Conservation (phyloP, 2,113 vertebrate species). For the Alexandromys fortis region DNA sequence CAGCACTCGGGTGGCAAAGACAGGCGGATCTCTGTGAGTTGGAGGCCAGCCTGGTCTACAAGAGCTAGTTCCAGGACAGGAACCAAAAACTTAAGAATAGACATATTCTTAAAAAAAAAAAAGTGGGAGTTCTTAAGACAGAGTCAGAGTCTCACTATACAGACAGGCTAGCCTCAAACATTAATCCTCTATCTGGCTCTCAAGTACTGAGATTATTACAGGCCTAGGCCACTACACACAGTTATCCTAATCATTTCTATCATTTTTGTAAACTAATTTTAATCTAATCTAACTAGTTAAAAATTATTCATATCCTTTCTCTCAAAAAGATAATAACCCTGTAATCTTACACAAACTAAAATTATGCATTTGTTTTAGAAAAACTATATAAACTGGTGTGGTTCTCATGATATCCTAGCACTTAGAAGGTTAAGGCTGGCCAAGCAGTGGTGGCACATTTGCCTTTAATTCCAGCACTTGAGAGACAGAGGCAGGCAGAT, state of each 20-base stretch:
- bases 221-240: background rate
- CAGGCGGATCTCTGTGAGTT: too few species aligned
- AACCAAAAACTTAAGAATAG: too few species aligned
- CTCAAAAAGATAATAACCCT: background rate
- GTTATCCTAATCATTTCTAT: background rate
- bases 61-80: too few species aligned
- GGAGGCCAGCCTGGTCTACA: too few species aligned
- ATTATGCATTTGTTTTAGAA: slow-evolving; percentile 11
- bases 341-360: background rate
- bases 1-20: too few species aligned
- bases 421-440: background rate
- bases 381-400: background rate
- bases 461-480: too few species aligned
- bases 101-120: background rate
- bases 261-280: background rate
- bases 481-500: too few species aligned
- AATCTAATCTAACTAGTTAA: background rate
- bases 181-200: background rate
- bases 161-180: background rate
- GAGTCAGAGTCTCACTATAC: too few species aligned
- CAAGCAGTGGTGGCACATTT: too few species aligned
- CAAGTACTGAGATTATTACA: background rate
- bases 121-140: background rate
- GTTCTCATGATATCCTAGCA: background rate
- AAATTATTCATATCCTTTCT: background rate